These are phyloP conservation scores for Equus quagga DNA, from an alignment of 2,113 vertebrate genomes.

Conservation along the genomic window DNA sequence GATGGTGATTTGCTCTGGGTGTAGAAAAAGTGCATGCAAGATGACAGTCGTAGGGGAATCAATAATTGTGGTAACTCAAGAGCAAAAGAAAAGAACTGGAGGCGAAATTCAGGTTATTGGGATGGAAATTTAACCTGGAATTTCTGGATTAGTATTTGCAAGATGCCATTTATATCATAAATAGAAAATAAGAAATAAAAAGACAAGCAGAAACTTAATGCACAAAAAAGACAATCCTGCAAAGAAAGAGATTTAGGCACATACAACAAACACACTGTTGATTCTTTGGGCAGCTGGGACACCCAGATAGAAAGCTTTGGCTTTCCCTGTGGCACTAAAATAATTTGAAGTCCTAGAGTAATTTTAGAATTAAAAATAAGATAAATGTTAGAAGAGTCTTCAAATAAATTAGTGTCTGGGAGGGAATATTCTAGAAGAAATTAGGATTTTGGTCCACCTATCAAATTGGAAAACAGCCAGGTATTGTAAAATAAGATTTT, in stretches of 20 bases:
- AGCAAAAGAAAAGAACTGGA: neutral
- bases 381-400: neutral
- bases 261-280: neutral
- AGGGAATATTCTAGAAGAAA: neutral
- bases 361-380: conserved; percentile 2
- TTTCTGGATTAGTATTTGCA: neutral
- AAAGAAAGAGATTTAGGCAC: neutral
- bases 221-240: neutral
- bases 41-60: neutral
- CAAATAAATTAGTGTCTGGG: neutral
- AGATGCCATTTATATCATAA: neutral
- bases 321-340: neutral
- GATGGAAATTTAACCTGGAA: neutral
- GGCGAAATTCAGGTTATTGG: neutral
- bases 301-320: neutral
- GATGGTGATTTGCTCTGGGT: neutral
- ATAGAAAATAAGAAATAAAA: neutral
- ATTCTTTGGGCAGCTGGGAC: neutral
- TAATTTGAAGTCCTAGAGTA: neutral
- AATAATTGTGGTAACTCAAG: neutral
- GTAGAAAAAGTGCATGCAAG: neutral
- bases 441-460: neutral
- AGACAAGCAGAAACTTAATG: neutral
- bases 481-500: conserved; percentile 9
- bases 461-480: neutral